These are phyloP conservation scores for Drosophila nasuta DNA, from an alignment of 1,140 invertebrate genomes.

Conservation along the genomic window DNA sequence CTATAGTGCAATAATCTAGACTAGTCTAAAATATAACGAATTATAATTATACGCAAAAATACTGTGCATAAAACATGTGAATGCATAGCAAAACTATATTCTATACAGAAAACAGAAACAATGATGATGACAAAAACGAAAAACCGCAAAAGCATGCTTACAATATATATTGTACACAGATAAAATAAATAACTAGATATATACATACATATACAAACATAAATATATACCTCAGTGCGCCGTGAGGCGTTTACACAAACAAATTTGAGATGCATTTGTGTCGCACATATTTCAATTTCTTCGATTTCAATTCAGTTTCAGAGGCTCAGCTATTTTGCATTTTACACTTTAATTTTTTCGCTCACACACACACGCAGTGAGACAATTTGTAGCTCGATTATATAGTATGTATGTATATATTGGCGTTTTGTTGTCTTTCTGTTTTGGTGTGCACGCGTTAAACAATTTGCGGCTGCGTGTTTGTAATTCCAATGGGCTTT, in stretches of 20 bases:
- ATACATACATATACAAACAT: slow-evolving; percentile 10
- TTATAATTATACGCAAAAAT: slow-evolving; percentile 40
- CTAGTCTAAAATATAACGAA: slow-evolving; percentile 21
- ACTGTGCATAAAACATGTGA: slow-evolving; percentile 70
- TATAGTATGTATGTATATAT: slow-evolving; percentile 30
- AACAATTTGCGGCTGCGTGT: slow-evolving; percentile 63
- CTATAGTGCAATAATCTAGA: slow-evolving; percentile 67
- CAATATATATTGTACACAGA: slow-evolving; percentile 17
- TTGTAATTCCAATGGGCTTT: slow-evolving; percentile 62
- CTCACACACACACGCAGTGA: background rate
- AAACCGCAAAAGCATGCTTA: slow-evolving; percentile 30
- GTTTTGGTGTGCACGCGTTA: slow-evolving; percentile 66
- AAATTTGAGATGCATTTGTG: slow-evolving; percentile 67
- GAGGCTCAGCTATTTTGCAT: slow-evolving; percentile 54
- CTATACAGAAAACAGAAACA: background rate
- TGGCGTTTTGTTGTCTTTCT: background rate
- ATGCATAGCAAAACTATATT: slow-evolving; percentile 2
- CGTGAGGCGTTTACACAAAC: slow-evolving; percentile 35
- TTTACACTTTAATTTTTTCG: slow-evolving; percentile 25
- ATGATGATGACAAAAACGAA: slow-evolving; percentile 6
- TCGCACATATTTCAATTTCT: slow-evolving; percentile 47
- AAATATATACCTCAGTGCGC: slow-evolving; percentile 61
- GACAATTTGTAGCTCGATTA: slow-evolving; percentile 32
- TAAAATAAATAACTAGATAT: slow-evolving; percentile 48
- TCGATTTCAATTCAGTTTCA: slow-evolving; percentile 39